These are phyloP conservation scores for Netelia virgata DNA, from an alignment of 2,888 invertebrate species.

Conservation along the genomic window DNA sequence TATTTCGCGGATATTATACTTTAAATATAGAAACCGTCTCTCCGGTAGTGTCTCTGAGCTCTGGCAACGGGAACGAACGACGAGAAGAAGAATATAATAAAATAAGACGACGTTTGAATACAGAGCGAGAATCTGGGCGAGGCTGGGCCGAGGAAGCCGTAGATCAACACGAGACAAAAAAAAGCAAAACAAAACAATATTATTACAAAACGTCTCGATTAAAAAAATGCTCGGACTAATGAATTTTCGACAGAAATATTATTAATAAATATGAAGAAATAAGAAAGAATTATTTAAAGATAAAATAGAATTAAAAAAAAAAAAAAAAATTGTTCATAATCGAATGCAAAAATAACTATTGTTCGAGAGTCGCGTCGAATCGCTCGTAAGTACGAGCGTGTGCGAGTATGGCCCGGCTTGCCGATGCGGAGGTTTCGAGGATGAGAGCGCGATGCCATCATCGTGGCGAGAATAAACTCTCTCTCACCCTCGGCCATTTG, in stretches of 20 bases:
- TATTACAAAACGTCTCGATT: no score
- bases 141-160: background rate
- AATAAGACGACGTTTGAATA: background rate
- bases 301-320: no score
- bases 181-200: background rate
- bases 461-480: slow-evolving; percentile 66
- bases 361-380: background rate
- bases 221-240: no score
- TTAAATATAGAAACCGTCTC: slow-evolving; percentile 53
- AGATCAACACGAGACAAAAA: background rate
- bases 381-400: background rate
- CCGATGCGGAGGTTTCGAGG: slow-evolving; percentile 33
- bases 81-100: background rate
- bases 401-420: slow-evolving; percentile 25
- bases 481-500: slow-evolving; percentile 27
- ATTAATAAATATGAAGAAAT: no score
- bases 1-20: slow-evolving; percentile 47
- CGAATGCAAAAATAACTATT: background rate
- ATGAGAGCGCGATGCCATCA: slow-evolving; percentile 59
- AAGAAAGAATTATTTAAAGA: background rate
- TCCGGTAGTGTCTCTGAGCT: slow-evolving; percentile 4
- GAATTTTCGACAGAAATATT: no score
- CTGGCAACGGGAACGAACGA: background rate
- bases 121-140: background rate
- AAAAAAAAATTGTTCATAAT: background rate